Conservation (phyloP, 2,113 vertebrate genomes). For the Centropristis striata region DNA sequence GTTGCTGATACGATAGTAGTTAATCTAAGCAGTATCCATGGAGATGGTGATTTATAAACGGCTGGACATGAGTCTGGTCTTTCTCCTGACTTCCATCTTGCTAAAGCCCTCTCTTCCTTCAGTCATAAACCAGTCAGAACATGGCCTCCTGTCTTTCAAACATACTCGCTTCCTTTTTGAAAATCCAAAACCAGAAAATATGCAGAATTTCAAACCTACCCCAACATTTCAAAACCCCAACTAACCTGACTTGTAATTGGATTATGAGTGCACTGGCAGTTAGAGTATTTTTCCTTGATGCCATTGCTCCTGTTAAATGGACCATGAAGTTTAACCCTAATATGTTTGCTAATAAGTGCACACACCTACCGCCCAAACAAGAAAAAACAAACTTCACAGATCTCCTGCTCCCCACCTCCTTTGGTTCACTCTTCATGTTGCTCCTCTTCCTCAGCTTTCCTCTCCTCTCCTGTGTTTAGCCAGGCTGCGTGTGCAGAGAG, state of each 20-base stretch:
- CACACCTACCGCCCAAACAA: slow-evolving; percentile 15
- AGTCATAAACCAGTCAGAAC: slow-evolving; percentile 35
- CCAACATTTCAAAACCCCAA: slow-evolving; percentile 11
- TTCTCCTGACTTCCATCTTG: slow-evolving; percentile 54
- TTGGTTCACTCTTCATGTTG: slow-evolving; percentile 6
- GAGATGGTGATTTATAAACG: slow-evolving; percentile 45
- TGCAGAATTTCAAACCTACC: too few species aligned
- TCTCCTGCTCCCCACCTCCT: slow-evolving; percentile 9
- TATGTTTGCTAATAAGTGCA: slow-evolving; percentile 14
- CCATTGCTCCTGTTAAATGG: slow-evolving; percentile 25
- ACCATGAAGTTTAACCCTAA: neutral
- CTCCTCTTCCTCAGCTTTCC: neutral
- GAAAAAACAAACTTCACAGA: neutral
- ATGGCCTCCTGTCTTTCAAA: slow-evolving; percentile 28
- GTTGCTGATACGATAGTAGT: slow-evolving; percentile 30
- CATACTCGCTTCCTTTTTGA: slow-evolving; percentile 3
- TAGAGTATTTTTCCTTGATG: neutral
- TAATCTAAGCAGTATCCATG: slow-evolving; percentile 41
- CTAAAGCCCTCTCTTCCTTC: slow-evolving; percentile 40
- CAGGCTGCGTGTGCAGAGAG: slow-evolving; percentile 47
- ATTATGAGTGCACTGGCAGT: slow-evolving; percentile 13
- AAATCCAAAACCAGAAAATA: neutral
- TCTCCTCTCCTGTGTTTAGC: slow-evolving; percentile 56
- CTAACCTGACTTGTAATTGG: slow-evolving; percentile 15
- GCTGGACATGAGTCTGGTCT: slow-evolving; percentile 61